Base-by-base conservation (phyloP, 2,888 invertebrate genomes). In the Scaptomyza reducta region DNA sequence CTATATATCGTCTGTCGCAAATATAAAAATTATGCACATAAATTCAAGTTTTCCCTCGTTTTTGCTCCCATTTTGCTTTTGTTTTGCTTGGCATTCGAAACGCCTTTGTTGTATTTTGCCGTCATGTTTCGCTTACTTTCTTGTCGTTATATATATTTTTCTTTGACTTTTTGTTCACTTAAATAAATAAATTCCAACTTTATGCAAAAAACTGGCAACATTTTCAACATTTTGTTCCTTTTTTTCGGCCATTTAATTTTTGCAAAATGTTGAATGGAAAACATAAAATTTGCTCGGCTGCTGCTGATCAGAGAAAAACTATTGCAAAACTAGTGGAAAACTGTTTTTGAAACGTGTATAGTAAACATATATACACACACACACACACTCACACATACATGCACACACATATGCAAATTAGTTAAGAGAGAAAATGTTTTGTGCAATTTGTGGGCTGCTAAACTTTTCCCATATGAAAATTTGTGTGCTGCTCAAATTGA, bases 21-120 rank as follows among this genome's bases (percentile, higher is more conserved):
- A 73, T 64, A 83, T 65, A 78, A 81, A 82, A 84, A 84, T 87
- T 81, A 82, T 82, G 76, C 85, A 87, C 82, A 82, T 82, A 82
- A 82, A 82, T 82, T 87, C 79, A 59, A 64, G 51, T 70, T 74
- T 74, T 46, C 62, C 29, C 11, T 13, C 31, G n/a, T 16, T 22
- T 22, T 22, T 22, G 7, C 46, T 13, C 27, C 38, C 11, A 53
- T 65, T 66, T 66, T 58, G 33, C 53, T 54, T 45, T 55, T 57
- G 56, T 53, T 68, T 44, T 44, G 60, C 60, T 53, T 70, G 54
- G 58, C 67, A 62, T 65, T 70, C 61, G 62, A 53, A 80, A 74
- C 84, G 79, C 80, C 77, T 79, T 70, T 63, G 71, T 68, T 68
- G 68, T 56, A 66, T 78, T 70, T 75, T 51, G 57, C 33, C 55